Conservation (phyloP, 2,113 vertebrate species). For the Psophia crepitans region DNA sequence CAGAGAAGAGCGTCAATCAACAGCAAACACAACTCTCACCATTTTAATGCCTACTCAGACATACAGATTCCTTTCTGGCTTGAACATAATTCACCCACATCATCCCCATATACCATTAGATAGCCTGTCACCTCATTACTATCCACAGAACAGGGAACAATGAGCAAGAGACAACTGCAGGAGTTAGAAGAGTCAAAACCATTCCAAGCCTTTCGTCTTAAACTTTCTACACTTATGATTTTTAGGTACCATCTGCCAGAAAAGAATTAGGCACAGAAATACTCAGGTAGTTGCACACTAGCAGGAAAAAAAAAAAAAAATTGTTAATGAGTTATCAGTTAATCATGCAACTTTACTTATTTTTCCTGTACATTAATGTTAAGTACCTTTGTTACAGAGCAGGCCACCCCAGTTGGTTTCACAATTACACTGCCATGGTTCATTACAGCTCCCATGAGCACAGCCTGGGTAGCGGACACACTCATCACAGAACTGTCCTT, state of each 20-base stretch:
- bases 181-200: not conserved
- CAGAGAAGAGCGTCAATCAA: not conserved
- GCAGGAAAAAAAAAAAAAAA: not conserved
- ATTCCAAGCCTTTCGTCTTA: not conserved
- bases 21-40: not conserved
- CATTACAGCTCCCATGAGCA: conserved; percentile 88
- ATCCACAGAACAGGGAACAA: not conserved
- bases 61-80: not conserved
- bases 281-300: not conserved
- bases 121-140: not conserved
- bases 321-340: conserved; percentile 34
- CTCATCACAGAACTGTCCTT: conserved; percentile 89
- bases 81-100: not conserved
- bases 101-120: not conserved
- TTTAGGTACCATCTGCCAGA: not conserved
- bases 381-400: conserved; percentile 92
- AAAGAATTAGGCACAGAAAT: conserved; percentile 30
- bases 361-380: conserved; percentile 41
- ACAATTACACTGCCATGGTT: conserved; percentile 91
- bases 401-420: conserved; percentile 98
- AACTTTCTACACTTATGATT: not conserved
- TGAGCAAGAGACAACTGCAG: not conserved
- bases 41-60: not conserved
- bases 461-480: conserved; percentile 93
- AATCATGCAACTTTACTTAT: conserved; percentile 40